Evolutionary conservation across 2,888 invertebrate genomes (phyloP).

Genomic region (Xestia sexstrigata): DNA sequence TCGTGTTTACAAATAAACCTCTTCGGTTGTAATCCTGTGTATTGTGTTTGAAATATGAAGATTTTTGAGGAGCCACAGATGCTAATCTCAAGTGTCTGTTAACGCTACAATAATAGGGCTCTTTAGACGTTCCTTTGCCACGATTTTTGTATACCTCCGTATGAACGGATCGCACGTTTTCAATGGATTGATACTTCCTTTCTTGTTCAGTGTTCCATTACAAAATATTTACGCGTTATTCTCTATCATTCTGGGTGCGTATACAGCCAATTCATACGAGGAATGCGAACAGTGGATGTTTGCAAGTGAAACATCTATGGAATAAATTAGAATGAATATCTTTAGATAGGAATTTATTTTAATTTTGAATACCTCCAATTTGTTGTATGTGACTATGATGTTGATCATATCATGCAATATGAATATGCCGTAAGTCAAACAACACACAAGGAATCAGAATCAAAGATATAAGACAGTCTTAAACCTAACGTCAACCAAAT

Average conservation of each 20-base stretch:
- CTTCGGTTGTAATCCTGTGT: slow-evolving; percentile 86
- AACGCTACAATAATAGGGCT: slow-evolving; percentile 88
- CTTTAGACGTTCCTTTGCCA: slow-evolving; percentile 84
- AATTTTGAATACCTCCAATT: not conserved
- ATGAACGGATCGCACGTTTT: slow-evolving; percentile 81
- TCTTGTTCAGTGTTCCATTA: slow-evolving; percentile 65
- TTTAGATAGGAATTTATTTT: not conserved
- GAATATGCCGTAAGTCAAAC: not conserved
- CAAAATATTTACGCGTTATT: slow-evolving; percentile 63
- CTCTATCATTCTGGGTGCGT: slow-evolving; percentile 58
- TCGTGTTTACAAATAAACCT: slow-evolving; percentile 90
- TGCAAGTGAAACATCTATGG: slow-evolving; percentile 1
- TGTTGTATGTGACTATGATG: not conserved
- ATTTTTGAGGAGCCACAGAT: slow-evolving; percentile 87
- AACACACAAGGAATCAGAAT: not conserved
- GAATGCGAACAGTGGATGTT: slow-evolving; percentile 26
- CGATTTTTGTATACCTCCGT: slow-evolving; percentile 80
- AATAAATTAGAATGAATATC: slow-evolving; percentile 14
- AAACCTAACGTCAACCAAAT: not conserved
- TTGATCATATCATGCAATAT: not conserved
- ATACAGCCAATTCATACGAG: slow-evolving; percentile 48
- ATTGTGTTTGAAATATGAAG: slow-evolving; percentile 87
- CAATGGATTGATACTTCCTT: slow-evolving; percentile 85
- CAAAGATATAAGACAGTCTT: not conserved
- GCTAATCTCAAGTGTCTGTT: slow-evolving; percentile 91